A percentile compares a stretch with the other conserved stretches of the same genome.
phyloP scores from a whole-genome alignment of 1,140 invertebrate species.

The Cydia strobilella region DNA sequence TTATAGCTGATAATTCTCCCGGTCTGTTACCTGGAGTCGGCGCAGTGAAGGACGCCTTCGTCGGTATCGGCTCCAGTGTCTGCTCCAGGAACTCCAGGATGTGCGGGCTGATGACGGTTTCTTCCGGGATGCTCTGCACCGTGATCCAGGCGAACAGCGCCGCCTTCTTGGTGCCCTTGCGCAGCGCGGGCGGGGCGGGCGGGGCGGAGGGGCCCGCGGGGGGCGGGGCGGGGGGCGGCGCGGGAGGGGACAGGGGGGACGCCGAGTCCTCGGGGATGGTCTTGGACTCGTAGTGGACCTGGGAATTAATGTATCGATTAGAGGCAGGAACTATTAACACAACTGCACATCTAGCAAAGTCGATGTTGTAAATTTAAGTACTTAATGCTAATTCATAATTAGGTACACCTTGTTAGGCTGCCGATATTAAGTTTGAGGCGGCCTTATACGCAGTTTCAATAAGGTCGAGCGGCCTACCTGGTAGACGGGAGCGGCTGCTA shows the following conservation, averaged over 20 bases:
- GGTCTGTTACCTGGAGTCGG: constrained; percentile 53
- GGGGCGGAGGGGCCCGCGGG: constrained; percentile 71
- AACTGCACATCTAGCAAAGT: no score
- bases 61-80: constrained; percentile 95
- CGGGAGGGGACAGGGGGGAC: constrained; percentile 50
- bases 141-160: constrained; percentile 97
- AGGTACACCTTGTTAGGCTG: no score
- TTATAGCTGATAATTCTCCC: no score
- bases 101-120: constrained; percentile 96
- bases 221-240: constrained; percentile 52
- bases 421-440: constrained; percentile 33
- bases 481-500: no score
- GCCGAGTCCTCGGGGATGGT: constrained; percentile 84
- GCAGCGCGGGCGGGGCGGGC: constrained; percentile 48
- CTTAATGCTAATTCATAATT: no score
- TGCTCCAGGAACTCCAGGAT: constrained; percentile 97
- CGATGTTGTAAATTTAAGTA: no score
- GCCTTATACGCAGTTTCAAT: no score
- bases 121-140: constrained; percentile 96
- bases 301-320: neutral
- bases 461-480: no score
- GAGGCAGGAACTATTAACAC: no score
- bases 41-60: constrained; percentile 81
- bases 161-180: constrained; percentile 91
- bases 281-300: constrained; percentile 93